Base-by-base conservation (phyloP, 1,140 invertebrate genomes). In the Rhagoletis zephyria region DNA sequence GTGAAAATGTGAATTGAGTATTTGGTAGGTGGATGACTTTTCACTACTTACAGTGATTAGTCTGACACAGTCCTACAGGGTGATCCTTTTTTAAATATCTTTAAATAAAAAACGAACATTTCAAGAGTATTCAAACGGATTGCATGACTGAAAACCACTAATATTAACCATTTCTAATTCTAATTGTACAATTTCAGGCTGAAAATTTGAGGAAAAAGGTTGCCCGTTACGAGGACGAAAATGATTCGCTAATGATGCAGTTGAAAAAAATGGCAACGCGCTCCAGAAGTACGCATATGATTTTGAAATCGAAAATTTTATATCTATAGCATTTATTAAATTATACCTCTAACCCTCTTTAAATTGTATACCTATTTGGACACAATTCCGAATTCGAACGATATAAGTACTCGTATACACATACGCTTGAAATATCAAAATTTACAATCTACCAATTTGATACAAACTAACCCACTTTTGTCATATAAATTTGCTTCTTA, bases 211-310 rank as follows among this genome's bases (percentile, higher is more conserved):
- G 97, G 93, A 97, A 97, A 95, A 97, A 97, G 94, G 95, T 97
- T 89, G 95, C 96, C 89, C 95, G 97, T 89, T 95, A 98, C 91
- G 97, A 98, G 94, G 97, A 98, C 93, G 97, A 98, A 94, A 98
- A 98, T 94, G 97, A 98, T 94, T 97, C 96, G 87, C 94, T 98
- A 93, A 95, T 96, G 92, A 95, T 97, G 93, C 97, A 98, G 94
- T 95, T 98, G 91, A 97, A 98, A 95, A 98, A 97, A 95, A 97
- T 98, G 96, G 97, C 97, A 93, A 95, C 95, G 91, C 96, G 96
- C 94, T 95, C 96, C 93, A 95, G 95, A 96, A 96, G 95, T 96
- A 96, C 93, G 95, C 40, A 63, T 61, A 85, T 60, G 30, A 77
- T 45, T 51, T 77, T 14, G 7, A 56, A 59, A 9, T 9, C 74